Base-by-base conservation (phyloP, 1,140 invertebrate species). In the Drosophila funebris region DNA sequence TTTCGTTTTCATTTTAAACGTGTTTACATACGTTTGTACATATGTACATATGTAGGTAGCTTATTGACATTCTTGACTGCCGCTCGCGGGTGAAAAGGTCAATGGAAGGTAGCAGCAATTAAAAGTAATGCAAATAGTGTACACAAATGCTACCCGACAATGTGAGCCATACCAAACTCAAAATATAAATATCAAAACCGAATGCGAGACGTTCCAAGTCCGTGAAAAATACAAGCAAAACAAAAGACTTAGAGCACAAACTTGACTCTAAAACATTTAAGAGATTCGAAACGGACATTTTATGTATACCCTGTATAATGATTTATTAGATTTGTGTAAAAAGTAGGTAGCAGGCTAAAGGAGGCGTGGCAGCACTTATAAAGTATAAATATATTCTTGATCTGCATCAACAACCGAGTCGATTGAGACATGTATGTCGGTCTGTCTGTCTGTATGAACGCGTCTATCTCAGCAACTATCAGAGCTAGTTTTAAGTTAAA, bases 51-150 rank as follows among this genome's bases (percentile, higher is more conserved):
- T n/a, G 24, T 13, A 39, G 18, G 24, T 13, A 50, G 58, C 66
- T 39, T 53, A 77, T 63, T 64, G 61, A 53, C 78, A 68, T 83
- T 82, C 58, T 72, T 73, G 76, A 63, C 78, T 73, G 52, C 62
- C 67, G 53, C 69, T 50, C 41, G 74, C 36, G 71, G 66, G 84
- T 71, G 69, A 88, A 88, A 75, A 79, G 83, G 78, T 89, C 76
- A 88, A 83, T 88, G 79, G 76, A 81, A 84, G 68, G 64, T 54
- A 88, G 68, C 41, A 61, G 56, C 58, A 50, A 76, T 83, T 74
- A 83, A 78, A 82, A 48, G n/a, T 29, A 43, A 52, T 66, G 54
- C 67, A 73, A 54, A 72, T 48, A 68, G 13, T 61, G 20, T 31
- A 60, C 33, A 27, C 20, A 33, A 22, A 18, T 39, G 52, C 27